Evolutionary conservation across 2,797 vertebrate genomes (phyloP), one percentile per base, ranked within the genome.

Genomic region (Cebuella pygmaea): DNA sequence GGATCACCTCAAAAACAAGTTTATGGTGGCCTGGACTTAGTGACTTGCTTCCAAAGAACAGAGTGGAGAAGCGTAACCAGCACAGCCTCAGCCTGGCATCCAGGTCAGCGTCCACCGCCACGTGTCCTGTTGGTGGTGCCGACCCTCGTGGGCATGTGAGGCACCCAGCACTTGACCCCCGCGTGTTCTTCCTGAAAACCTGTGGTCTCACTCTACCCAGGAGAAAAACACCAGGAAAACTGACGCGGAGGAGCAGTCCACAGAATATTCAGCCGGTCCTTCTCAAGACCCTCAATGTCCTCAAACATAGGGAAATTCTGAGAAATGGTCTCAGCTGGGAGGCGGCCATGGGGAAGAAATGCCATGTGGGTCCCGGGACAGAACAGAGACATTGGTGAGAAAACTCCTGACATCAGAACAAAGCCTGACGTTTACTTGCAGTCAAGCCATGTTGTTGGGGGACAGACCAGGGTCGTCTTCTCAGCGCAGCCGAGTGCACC

Each of bases 81-180:
- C 6, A 7, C 3, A 12, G 30, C 30, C 14, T 64, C 30, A 33
- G 30, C 14, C 61, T 3, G 27, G 61, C 1, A 2, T 15, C 61
- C 61, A 33, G 61, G 61, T 30, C 30, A 64, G 1, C 15, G 30
- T 64, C 30, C 30, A 33, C 14, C 7, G 1, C 7, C 61, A 33
- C 1, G 0, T 4, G 9, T 8, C 8, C 1, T 5, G 89, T 39
- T n/a, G 17, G 44, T 0, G 2, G 61, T 8, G 61, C 30, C 12
- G 13, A 8, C 17, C 36, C 30, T 39, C 14, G 0, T 0, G 0
- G 33, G 50, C 30, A 52, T 15, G 2, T 9, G 64, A 57, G 4
- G 33, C 4, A 8, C 33, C 0, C 11, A 7, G 79, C 50, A 1
- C 64, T 10, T 20, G 10, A 64, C 39, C 22, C 1, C 50, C 27